A percentile compares a stretch with the other conserved stretches of the same genome.
Evolutionary conservation across 2,888 invertebrate species (phyloP).

Genomic region (Portevinia maculata): DNA sequence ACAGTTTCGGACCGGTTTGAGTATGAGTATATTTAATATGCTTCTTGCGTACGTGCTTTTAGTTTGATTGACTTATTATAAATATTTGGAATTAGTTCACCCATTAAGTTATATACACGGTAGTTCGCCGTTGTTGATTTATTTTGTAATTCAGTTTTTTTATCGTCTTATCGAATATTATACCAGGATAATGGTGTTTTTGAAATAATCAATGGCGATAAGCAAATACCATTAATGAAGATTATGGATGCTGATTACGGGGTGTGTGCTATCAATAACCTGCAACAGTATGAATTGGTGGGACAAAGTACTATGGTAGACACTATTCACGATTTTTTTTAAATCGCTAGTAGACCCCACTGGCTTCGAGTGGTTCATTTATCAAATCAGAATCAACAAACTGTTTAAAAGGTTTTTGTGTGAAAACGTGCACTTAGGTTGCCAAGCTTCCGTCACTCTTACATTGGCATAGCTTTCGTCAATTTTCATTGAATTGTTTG

Average conservation of each 20-base stretch:
- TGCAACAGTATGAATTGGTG: neutral
- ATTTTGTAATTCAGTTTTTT: constrained; percentile 14
- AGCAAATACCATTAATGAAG: constrained; percentile 2
- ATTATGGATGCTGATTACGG: neutral
- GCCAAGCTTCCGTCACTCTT: no score
- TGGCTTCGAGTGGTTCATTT: no score
- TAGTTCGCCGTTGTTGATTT: constrained; percentile 23
- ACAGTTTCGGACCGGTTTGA: constrained; percentile 17
- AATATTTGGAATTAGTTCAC: neutral
- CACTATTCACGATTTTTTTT: no score
- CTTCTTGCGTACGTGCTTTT: constrained; percentile 27
- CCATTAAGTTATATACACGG: constrained; percentile 29
- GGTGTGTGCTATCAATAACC: neutral
- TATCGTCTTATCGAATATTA: constrained; percentile 28
- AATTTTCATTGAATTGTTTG: no score
- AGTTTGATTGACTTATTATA: neutral
- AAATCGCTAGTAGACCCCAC: no score
- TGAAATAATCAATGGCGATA: constrained; percentile 4
- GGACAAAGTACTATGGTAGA: no score
- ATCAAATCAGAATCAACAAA: no score
- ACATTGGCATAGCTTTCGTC: no score
- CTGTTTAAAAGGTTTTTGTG: no score
- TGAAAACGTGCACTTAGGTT: no score
- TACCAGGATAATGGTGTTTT: constrained; percentile 13
- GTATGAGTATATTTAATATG: constrained; percentile 15